These are phyloP conservation scores for Acinonyx jubatus DNA, from an alignment of 2,113 vertebrate genomes.

Conservation along the genomic window DNA sequence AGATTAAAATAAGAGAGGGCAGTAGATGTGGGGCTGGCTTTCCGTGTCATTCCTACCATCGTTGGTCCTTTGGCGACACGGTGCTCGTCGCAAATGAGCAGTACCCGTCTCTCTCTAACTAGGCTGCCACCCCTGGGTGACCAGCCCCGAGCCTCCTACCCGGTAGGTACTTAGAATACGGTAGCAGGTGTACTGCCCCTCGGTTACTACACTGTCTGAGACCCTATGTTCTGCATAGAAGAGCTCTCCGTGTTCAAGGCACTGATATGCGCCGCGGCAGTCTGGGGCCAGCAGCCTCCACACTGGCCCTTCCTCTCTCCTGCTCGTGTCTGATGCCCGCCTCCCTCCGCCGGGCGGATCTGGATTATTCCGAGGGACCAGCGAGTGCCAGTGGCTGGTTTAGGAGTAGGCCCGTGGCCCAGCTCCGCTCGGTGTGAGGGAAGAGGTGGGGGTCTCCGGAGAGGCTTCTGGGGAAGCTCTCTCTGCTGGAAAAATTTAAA, in stretches of 20 bases:
- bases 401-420: neutral
- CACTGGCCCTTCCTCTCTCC: rapidly evolving
- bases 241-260: neutral
- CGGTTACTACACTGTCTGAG: neutral
- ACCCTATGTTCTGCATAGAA: neutral
- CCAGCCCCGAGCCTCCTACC: neutral
- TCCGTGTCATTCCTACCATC: neutral
- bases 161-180: too few species aligned
- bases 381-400: neutral
- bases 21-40: neutral
- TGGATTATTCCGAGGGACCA: neutral
- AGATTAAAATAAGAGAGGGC: neutral
- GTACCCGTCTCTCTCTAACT: neutral
- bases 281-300: neutral
- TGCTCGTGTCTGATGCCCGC: too few species aligned
- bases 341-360: neutral
- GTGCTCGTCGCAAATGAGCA: neutral
- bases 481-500: neutral
- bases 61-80: rapidly evolving
- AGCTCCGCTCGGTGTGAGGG: neutral
- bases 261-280: rapidly evolving
- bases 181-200: too few species aligned
- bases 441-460: too few species aligned
- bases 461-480: neutral
- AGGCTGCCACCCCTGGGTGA: neutral